These are phyloP conservation scores for Phanerotoma sp. DNA, from an alignment of 2,888 invertebrate species.

Conservation along the genomic window DNA sequence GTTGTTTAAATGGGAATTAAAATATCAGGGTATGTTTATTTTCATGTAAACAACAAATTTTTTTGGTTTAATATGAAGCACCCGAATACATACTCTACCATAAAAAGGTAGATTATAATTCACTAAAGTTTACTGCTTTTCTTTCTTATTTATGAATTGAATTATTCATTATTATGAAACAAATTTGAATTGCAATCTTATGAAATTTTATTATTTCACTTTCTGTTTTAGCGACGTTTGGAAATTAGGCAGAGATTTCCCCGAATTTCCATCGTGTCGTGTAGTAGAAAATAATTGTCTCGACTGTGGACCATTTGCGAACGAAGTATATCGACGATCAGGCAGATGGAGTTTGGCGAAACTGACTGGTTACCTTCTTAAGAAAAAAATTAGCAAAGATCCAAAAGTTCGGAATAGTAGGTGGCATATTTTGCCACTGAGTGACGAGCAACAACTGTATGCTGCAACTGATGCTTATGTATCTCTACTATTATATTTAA, in stretches of 20 bases:
- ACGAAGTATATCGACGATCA: slow-evolving; percentile 58
- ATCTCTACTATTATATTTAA: slow-evolving; percentile 42
- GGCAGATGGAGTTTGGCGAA: slow-evolving; percentile 66
- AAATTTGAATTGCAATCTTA: no score
- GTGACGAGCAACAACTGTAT: slow-evolving; percentile 61
- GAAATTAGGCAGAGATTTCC: slow-evolving; percentile 66
- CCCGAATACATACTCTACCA: no score
- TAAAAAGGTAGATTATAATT: no score
- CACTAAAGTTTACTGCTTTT: no score
- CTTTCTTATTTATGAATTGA: no score
- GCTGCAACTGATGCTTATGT: slow-evolving; percentile 69
- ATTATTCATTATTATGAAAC: slow-evolving; percentile 3
- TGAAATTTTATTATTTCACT: not conserved
- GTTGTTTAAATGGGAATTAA: no score
- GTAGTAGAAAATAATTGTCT: slow-evolving; percentile 63
- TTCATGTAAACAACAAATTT: no score
- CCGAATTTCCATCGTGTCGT: slow-evolving; percentile 59
- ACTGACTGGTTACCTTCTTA: slow-evolving; percentile 60
- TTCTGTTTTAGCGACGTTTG: slow-evolving; percentile 61
- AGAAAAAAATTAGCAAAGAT: slow-evolving; percentile 61
- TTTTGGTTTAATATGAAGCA: no score
- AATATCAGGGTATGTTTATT: no score
- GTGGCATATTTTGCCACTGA: slow-evolving; percentile 64
- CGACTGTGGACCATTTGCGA: slow-evolving; percentile 64
- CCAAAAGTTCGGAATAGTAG: slow-evolving; percentile 63